Percentiles rank a stretch among this genome's conserved stretches.
phyloP scores from a whole-genome alignment of 2,888 invertebrate genomes.

The Notodonta dromedarius region DNA sequence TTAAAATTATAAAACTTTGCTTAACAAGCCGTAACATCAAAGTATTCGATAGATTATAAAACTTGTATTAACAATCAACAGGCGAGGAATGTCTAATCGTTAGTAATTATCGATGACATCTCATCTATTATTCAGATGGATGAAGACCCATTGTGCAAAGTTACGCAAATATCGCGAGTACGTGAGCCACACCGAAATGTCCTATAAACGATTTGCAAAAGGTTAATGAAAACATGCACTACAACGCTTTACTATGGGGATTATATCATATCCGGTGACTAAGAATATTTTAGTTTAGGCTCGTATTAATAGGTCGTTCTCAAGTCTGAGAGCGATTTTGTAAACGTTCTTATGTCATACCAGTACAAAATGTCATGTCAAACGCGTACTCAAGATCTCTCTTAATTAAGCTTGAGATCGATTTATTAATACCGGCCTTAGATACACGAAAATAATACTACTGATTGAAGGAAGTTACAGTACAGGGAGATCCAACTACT shows the following conservation, averaged over 20 bases:
- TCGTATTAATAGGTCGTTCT: no score
- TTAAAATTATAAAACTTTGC: no score
- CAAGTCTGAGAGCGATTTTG: no score
- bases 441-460: no score
- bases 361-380: no score
- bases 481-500: no score
- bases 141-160: conserved; percentile 16
- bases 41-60: not conserved
- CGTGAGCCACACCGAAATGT: conserved; percentile 30
- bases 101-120: conserved; percentile 34
- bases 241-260: conserved; percentile 17
- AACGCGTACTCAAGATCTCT: no score
- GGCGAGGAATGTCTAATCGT: conserved; percentile 33
- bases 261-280: conserved; percentile 13
- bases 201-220: conserved; percentile 21
- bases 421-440: no score
- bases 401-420: no score
- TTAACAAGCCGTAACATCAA: no score
- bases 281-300: conserved; percentile 13
- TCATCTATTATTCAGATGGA: conserved; percentile 37
- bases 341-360: no score
- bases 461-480: no score
- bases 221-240: conserved; percentile 32
- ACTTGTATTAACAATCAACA: not conserved
- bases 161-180: conserved; percentile 14